Evolutionary conservation across 2,888 invertebrate species (phyloP).

Genomic region (Hydropsyche betteni): DNA sequence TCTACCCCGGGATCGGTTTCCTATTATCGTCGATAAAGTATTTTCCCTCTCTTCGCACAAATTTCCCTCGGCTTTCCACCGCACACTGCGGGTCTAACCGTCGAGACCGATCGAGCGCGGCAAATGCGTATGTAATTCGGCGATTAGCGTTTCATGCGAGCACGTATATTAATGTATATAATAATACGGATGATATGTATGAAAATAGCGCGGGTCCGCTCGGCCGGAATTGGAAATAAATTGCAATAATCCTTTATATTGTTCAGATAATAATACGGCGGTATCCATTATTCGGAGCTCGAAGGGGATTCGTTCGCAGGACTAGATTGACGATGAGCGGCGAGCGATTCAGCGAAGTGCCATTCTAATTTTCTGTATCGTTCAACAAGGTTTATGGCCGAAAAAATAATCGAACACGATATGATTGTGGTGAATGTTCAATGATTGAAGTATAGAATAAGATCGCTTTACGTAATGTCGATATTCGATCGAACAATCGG

Average conservation of each 20-base stretch:
- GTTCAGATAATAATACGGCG: conserved; percentile 49
- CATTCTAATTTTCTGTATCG: too few relatives aligned
- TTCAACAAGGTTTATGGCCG: too few relatives aligned
- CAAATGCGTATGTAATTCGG: conserved; percentile 37
- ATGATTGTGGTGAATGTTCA: too few relatives aligned
- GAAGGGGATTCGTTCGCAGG: too few relatives aligned
- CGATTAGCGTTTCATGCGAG: conserved; percentile 38
- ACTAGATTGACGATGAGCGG: too few relatives aligned
- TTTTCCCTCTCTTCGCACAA: neutral
- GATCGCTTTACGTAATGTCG: too few relatives aligned
- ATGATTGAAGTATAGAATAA: too few relatives aligned
- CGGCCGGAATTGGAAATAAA: conserved; percentile 49
- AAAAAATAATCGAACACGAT: too few relatives aligned
- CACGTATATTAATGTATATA: neutral
- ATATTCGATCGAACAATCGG: too few relatives aligned
- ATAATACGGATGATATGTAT: conserved; percentile 15
- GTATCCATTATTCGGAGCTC: conserved; percentile 37
- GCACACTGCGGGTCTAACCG: neutral
- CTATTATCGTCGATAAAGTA: conserved; percentile 30
- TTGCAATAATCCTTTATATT: conserved; percentile 52
- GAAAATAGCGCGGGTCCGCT: conserved; percentile 49
- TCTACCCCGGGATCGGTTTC: conserved; percentile 10
- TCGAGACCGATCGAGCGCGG: neutral
- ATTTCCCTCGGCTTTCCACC: too few relatives aligned
- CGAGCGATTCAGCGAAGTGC: too few relatives aligned